Base-by-base conservation (phyloP, 1,140 invertebrate species). In the Ephestia elutella region DNA sequence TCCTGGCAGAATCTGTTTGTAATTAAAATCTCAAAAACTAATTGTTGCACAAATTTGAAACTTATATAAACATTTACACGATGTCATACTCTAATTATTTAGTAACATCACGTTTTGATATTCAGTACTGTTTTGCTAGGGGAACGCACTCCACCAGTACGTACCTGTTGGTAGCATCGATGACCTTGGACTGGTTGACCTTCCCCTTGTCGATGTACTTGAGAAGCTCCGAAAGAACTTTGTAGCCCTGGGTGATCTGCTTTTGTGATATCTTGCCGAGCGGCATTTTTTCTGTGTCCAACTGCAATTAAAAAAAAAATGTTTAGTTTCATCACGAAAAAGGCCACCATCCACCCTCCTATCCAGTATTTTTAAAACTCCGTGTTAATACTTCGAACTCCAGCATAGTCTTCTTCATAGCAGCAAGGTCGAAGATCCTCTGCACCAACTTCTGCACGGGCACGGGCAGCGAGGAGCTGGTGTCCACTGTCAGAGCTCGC, bases 201-300 rank as follows among this genome's bases (percentile, higher is more conserved):
- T 86, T 81, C 10, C 84, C 85, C 9, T 86, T 86, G 56, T 92
- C 85, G 5, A 95, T 85, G 9, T 94, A 75, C 28, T 92, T 83
- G 70, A 95, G 92, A 15, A 98, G 81, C 71, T 98, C 94, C 0
- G 91, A 93, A 0, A 99, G 82, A 17, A 98, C 93, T 35, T 81
- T 86, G 76, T 96, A 99, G 0, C 97, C 98, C 51, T 92, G 90
- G 73, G 95, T 92, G 35, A 99, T 94, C 89, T 99, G 97, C 62
- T 94, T 94, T 73, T 95, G 93, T 10, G 97, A 99, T 0, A 99
- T 80, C 90, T 99, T 99, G 49, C 98, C 98, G 1, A 99, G 88
- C 0, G 98, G 98, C 97, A 99, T 98, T 89, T 99, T 99, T 54
- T 98, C 96, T 66, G 96, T 91, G 89, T 99, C 98, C 69, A 99